These are phyloP conservation scores for Micrastur ruficollis DNA, from an alignment of 2,797 vertebrate species.

Conservation along the genomic window DNA sequence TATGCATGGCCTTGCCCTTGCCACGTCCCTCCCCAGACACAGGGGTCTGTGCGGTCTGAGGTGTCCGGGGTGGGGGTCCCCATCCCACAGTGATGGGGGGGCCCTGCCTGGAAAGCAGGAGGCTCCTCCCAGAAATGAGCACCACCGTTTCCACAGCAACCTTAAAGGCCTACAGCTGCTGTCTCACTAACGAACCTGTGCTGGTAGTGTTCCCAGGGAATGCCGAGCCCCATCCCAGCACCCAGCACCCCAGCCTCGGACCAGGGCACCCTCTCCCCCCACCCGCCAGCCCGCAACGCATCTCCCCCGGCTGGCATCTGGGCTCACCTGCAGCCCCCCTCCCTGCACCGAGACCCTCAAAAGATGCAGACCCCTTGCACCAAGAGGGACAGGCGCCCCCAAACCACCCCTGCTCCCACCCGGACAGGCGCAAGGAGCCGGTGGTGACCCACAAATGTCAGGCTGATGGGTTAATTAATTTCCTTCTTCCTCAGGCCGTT, in stretches of 20 bases:
- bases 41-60: neutral
- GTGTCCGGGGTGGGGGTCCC: neutral
- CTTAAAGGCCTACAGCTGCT: constrained; percentile 35
- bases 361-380: rapidly evolving
- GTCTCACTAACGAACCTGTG: neutral
- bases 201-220: neutral
- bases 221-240: rapidly evolving
- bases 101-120: neutral
- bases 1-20: rapidly evolving
- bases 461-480: constrained; percentile 61
- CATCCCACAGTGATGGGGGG: neutral
- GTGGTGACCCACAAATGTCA: constrained; percentile 39
- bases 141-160: constrained; percentile 63
- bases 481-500: neutral
- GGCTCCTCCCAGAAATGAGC: neutral
- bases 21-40: rapidly evolving
- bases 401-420: neutral
- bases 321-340: neutral
- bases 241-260: rapidly evolving
- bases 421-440: rapidly evolving
- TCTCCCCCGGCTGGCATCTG: rapidly evolving
- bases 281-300: rapidly evolving
- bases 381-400: neutral
- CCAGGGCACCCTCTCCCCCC: rapidly evolving
- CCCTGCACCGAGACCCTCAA: neutral